These are phyloP conservation scores for Ormyrus rosae DNA, from an alignment of 2,888 invertebrate species.

Conservation along the genomic window DNA sequence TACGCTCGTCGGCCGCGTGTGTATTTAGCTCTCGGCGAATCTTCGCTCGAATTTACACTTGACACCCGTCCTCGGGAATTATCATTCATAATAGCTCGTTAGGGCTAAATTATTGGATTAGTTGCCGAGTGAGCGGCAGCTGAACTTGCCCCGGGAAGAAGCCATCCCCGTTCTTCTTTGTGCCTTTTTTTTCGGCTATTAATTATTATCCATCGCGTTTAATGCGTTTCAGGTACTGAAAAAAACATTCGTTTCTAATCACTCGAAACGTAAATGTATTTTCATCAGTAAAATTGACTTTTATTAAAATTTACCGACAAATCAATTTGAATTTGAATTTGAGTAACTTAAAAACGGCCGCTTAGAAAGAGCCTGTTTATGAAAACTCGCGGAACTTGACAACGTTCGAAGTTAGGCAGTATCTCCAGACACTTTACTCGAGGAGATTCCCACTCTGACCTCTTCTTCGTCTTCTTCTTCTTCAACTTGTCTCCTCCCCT, in stretches of 20 bases:
- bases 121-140: conserved; percentile 44
- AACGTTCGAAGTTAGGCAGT: too few relatives aligned
- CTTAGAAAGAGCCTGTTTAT: too few relatives aligned
- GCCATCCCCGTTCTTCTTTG: conserved; percentile 5
- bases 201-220: not conserved
- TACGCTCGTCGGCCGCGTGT: conserved; percentile 13
- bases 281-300: too few relatives aligned
- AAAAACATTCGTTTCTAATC: too few relatives aligned
- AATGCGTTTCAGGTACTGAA: too few relatives aligned
- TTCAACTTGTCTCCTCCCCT: not conserved
- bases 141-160: conserved; percentile 39
- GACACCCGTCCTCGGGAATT: conserved; percentile 52
- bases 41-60: conserved; percentile 41
- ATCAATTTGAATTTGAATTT: too few relatives aligned
- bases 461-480: conserved; percentile 15
- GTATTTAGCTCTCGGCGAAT: conserved; percentile 39
- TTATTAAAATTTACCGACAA: too few relatives aligned
- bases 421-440: conserved; percentile 1
- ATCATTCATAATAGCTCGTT: conserved; percentile 58
- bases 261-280: too few relatives aligned
- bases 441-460: not conserved
- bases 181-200: not conserved
- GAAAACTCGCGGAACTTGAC: too few relatives aligned
- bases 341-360: too few relatives aligned
- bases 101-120: conserved; percentile 57